Evolutionary conservation across 1,140 invertebrate species (phyloP), one percentile per base, ranked within the genome.

Genomic region (Myzus persicae): DNA sequence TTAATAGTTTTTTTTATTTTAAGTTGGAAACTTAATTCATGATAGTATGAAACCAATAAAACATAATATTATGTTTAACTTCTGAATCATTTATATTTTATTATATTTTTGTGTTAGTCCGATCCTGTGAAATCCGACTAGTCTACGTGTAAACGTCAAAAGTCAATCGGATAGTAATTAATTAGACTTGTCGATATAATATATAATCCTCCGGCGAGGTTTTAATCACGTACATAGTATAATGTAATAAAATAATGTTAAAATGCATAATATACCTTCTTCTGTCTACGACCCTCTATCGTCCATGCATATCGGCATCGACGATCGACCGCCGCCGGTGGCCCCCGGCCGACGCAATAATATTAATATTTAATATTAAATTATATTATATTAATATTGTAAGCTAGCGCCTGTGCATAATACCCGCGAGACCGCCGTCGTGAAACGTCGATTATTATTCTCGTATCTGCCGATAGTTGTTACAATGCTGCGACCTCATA

Each of bases 351-450:
- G 42, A 44, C 84, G 42, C 38, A 76, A 76, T n/a, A 11, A n/a
- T 76, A 76, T 76, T 76, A 76, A 76, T 76, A 76, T 76, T 76
- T n/a, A 51, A 76, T 76, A n/a, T 76, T 76, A 76, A 76, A 76
- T 76, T n/a, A 76, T 76, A 76, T 76, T 76, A 67, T n/a, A n/a
- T n/a, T n/a, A 67, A 67, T 76, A 76, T 76, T 40, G 40, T 40
- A 31, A 38, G 26, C 38, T 38, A 24, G 82, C 9, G 38, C 24
- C 42, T 7, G 26, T 31, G 42, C 40, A n/a, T 76, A 76, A 76
- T 76, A 76, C 59, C n/a, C 31, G 36, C 42, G 84, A 14, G 31
- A 42, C 42, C 84, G 31, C 11, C 31, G 18, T 46, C 84, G 84
- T 87, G 42, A 14, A 67, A n/a, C 31, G 59, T 67, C n/a, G 31